Evolutionary conservation across 2,888 invertebrate genomes (phyloP).

Genomic region (Lampropteryx suffumata): DNA sequence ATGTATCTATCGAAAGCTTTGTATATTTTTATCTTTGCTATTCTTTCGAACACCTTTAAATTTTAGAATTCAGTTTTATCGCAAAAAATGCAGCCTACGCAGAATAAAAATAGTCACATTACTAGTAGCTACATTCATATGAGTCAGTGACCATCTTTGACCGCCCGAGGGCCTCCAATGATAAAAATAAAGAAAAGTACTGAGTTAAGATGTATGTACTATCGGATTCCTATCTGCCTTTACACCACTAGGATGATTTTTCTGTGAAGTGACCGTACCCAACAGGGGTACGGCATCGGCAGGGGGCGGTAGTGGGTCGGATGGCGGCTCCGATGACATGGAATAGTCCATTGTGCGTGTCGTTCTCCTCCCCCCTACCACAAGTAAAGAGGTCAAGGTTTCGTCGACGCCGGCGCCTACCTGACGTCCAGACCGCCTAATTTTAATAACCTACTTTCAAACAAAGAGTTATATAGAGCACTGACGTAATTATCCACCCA

Average conservation of each 20-base stretch:
- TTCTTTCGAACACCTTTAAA: conserved; percentile 2
- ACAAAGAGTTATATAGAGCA: conserved; percentile 34
- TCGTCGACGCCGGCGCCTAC: conserved; percentile 73
- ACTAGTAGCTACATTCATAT: no score
- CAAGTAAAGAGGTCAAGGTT: conserved; percentile 73
- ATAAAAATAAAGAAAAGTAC: no score
- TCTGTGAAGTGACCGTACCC: no score
- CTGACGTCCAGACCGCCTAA: conserved; percentile 56
- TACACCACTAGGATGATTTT: no score
- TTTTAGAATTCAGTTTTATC: conserved; percentile 3
- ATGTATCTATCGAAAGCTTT: conserved; percentile 5
- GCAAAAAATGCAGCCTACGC: conserved; percentile 1
- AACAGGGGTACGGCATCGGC: no score
- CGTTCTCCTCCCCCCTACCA: conserved; percentile 43
- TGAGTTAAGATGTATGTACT: no score
- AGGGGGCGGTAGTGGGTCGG: conserved; percentile 46
- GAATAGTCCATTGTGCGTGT: conserved; percentile 68
- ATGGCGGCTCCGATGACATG: conserved; percentile 66
- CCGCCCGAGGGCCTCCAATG: no score
- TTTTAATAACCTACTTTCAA: conserved; percentile 45
- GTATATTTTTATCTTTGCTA: conserved; percentile 9
- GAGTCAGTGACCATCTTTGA: no score
- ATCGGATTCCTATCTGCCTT: no score
- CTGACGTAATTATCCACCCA: conserved; percentile 17
- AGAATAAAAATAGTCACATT: conserved; percentile 3